Percentiles rank a stretch among this genome's conserved stretches.
Conservation (phyloP, 2,113 vertebrate genomes). For the Melozone crissalis region DNA sequence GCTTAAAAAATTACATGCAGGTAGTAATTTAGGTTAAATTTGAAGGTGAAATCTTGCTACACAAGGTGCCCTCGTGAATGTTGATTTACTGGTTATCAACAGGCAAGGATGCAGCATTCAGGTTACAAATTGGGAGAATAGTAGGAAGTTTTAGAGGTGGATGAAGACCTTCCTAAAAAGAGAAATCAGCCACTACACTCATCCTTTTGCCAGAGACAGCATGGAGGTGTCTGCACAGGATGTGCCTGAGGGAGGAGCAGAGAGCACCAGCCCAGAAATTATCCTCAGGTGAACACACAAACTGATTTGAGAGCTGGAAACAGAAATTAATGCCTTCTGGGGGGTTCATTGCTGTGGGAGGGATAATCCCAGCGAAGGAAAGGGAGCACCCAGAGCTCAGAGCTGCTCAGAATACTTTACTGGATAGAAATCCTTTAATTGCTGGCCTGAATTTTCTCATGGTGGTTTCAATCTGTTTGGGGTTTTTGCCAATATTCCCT, state of each 20-base stretch:
- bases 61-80: constrained; percentile 42
- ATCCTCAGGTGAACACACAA: background rate
- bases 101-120: constrained; percentile 75
- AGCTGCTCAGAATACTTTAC: background rate
- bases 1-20: background rate
- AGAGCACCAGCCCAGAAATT: background rate
- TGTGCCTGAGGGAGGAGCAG: constrained; percentile 17
- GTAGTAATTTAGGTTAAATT: background rate
- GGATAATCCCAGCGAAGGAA: background rate
- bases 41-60: background rate
- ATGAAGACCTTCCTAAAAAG: constrained; percentile 60
- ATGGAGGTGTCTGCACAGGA: constrained; percentile 54
- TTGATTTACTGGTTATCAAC: constrained; percentile 71
- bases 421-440: background rate
- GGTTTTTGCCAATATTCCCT: background rate
- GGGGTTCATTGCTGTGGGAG: background rate
- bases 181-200: constrained; percentile 57
- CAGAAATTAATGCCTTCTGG: background rate
- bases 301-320: background rate
- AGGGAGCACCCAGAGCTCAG: background rate
- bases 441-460: background rate
- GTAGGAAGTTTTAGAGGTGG: constrained; percentile 67
- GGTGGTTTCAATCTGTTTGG: background rate
- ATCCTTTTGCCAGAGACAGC: constrained; percentile 70
- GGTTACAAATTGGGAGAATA: constrained; percentile 75